Evolutionary conservation across 2,888 invertebrate species (phyloP).

Genomic region (Ennomos erosarius): DNA sequence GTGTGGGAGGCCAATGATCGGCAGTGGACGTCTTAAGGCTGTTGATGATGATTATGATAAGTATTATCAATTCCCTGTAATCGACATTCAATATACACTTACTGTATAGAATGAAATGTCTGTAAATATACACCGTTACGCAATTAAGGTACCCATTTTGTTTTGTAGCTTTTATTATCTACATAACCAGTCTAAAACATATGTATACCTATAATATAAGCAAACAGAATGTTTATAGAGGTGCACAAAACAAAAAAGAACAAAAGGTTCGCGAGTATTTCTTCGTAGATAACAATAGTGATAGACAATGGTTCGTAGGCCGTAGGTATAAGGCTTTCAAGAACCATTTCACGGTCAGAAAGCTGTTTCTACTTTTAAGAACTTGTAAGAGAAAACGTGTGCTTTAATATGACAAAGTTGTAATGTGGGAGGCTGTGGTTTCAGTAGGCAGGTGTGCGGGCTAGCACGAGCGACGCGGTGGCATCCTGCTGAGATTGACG

Average conservation of each 20-base stretch:
- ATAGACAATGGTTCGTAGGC: slow-evolving; percentile 12
- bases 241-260: slow-evolving; percentile 10
- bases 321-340: neutral
- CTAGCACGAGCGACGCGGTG: slow-evolving; percentile 40
- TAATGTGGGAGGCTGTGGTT: slow-evolving; percentile 1
- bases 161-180: no score
- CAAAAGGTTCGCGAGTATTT: slow-evolving; percentile 19
- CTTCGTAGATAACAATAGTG: slow-evolving; percentile 19
- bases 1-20: no score
- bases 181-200: no score
- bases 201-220: slow-evolving; percentile 13
- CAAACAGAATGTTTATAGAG: slow-evolving; percentile 25
- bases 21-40: no score
- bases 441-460: slow-evolving; percentile 30
- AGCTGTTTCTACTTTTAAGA: neutral
- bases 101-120: no score
- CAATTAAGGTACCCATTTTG: no score
- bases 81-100: no score
- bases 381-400: neutral
- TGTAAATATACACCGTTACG: no score
- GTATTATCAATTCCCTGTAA: no score
- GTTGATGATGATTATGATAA: no score
- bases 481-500: slow-evolving; percentile 52
- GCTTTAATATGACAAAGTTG: slow-evolving; percentile 3
- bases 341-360: slow-evolving; percentile 1